Evolutionary conservation across 2,113 vertebrate genomes (phyloP).

Genomic region (Crotalus viridis): DNA sequence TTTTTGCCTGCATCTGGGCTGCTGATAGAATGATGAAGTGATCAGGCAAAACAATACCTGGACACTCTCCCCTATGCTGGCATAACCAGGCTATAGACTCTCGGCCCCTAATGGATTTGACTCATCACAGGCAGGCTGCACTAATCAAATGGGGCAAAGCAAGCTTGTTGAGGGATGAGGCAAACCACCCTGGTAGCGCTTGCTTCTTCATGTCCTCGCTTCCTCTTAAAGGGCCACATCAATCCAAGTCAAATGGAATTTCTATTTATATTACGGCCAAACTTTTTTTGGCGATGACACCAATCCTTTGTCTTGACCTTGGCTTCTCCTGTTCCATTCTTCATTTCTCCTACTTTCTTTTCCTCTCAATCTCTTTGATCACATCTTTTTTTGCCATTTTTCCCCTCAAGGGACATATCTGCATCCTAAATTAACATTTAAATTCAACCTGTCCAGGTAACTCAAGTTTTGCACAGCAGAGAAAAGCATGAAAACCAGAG

Average conservation of each 20-base stretch:
- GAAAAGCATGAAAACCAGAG: neutral
- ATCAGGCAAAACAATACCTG: neutral
- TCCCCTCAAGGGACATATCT: neutral
- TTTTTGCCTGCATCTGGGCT: conserved; percentile 3
- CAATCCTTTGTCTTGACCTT: neutral
- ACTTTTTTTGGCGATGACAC: conserved; percentile 36
- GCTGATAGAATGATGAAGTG: neutral
- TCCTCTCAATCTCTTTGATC: conserved; percentile 19
- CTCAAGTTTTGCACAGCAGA: neutral
- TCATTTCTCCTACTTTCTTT: neutral
- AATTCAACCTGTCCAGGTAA: neutral
- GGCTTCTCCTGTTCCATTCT: conserved; percentile 22
- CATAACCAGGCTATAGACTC: neutral
- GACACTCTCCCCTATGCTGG: neutral
- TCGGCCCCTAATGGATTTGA: neutral
- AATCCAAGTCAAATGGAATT: conserved; percentile 46
- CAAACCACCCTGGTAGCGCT: neutral
- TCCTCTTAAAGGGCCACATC: conserved; percentile 19
- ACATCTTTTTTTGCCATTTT: neutral
- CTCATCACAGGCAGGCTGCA: neutral
- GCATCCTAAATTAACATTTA: neutral
- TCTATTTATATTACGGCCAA: conserved; percentile 55
- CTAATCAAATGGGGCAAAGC: neutral
- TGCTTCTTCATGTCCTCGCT: conserved; percentile 24
- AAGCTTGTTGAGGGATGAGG: neutral